Conservation (phyloP, 2,797 vertebrate genomes). For the Pseudochirops cupreus region DNA sequence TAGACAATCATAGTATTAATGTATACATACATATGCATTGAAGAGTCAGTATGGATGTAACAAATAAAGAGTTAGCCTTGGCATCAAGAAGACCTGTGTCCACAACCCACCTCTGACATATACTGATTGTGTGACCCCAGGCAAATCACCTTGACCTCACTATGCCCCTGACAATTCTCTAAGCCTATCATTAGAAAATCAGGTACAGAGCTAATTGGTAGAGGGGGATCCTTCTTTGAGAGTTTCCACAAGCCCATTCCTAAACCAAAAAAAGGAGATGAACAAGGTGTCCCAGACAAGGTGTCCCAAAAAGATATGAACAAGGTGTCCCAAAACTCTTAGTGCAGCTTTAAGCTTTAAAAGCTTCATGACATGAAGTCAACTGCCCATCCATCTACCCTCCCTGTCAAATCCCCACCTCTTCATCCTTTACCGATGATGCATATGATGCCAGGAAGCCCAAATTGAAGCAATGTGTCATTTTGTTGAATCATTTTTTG, state of each 20-base stretch:
- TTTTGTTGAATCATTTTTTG: constrained; percentile 51
- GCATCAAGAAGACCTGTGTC: neutral
- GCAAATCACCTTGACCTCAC: neutral
- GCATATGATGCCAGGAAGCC: neutral
- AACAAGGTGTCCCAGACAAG: no score
- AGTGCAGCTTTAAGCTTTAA: neutral
- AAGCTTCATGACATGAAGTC: neutral
- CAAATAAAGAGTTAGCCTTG: neutral
- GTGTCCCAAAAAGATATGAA: neutral
- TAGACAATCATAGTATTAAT: neutral
- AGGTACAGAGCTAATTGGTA: neutral
- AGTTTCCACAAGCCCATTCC: neutral
- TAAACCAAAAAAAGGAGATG: neutral
- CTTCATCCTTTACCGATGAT: constrained; percentile 50
- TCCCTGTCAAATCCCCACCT: neutral
- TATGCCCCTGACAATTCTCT: neutral
- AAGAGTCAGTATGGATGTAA: neutral
- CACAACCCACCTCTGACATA: neutral
- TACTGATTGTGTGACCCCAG: neutral
- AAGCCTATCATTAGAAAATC: neutral
- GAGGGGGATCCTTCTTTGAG: neutral
- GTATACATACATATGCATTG: neutral
- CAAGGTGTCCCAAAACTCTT: neutral
- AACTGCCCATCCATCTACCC: neutral
- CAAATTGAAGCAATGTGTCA: constrained; percentile 11